A percentile compares a stretch with the other conserved stretches of the same genome.
phyloP scores from a whole-genome alignment of 2,888 invertebrate genomes.

The Andrena hattorfiana region DNA sequence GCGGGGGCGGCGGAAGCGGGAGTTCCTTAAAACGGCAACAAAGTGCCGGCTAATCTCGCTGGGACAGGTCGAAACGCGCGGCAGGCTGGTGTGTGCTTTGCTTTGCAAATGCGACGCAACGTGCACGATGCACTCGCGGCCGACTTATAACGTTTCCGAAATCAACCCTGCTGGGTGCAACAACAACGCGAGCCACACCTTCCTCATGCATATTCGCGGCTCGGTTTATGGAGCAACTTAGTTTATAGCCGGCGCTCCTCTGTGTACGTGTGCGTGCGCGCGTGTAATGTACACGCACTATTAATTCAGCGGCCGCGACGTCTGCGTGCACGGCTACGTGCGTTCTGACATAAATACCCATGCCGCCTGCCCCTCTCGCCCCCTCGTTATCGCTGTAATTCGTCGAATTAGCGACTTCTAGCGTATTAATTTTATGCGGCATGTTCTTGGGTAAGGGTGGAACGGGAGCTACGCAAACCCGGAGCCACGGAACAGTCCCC shows the following conservation, averaged over 20 bases:
- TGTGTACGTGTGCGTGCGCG: conserved; percentile 38
- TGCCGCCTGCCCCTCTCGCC: background rate
- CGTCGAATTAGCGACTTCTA: conserved; percentile 48
- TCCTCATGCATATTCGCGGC: conserved; percentile 81
- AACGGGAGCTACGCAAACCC: background rate
- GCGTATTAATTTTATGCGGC: conserved; percentile 22
- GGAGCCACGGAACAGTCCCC: background rate
- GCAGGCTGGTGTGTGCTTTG: conserved; percentile 65
- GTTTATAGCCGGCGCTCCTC: conserved; percentile 69
- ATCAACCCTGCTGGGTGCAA: conserved; percentile 72
- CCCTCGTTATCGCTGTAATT: conserved; percentile 46
- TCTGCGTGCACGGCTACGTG: conserved; percentile 42
- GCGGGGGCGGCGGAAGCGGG: conserved; percentile 6
- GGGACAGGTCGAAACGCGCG: conserved; percentile 40
- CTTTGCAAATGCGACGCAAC: conserved; percentile 79
- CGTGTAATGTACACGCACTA: conserved; percentile 71
- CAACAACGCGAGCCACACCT: conserved; percentile 76
- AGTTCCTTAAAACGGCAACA: conserved; percentile 53
- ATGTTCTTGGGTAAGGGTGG: background rate
- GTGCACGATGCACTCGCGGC: conserved; percentile 74
- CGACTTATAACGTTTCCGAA: conserved; percentile 80
- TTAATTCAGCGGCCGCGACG: conserved; percentile 73
- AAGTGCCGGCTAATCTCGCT: conserved; percentile 53
- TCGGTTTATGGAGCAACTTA: conserved; percentile 73
- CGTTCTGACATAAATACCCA: conserved; percentile 44